Base-by-base conservation (phyloP, 2,888 invertebrate genomes). In the Drosophila infuscata region DNA sequence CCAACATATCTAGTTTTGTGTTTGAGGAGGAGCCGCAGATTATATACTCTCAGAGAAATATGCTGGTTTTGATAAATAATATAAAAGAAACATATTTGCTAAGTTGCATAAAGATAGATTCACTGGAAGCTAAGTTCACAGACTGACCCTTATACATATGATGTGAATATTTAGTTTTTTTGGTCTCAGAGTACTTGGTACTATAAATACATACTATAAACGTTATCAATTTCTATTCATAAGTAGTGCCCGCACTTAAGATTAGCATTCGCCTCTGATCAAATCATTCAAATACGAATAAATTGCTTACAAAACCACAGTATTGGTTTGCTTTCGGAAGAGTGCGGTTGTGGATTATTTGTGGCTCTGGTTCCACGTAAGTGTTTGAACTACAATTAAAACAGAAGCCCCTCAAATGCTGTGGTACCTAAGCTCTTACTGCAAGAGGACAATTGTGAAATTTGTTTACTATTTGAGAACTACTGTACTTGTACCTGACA, bases 341-440 rank as follows among this genome's bases (percentile, higher is more conserved):
- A 38, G 76, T 70, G 17, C 59, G 35, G 51, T 59, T 56, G 36
- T 46, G 60, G 52, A 36, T 59, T 41, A 33, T 33, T 15, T 38
- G 11, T 12, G 48, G 11, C n/a, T 51, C 49, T 15, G 11, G 1
- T 38, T 15, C 51, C 59, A 70, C 36, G 69, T 59, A 58, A 70
- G 61, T 52, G 43, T 5, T n/a, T 2, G 9, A 59, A 36, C 25
- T 46, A 15, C 54, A 68, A 46, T 38, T 35, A 41, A 17, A 36
- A 12, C 38, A n/a, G 81, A 61, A 76, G 70, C 70, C 81, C 17
- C 43, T 46, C 43, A 76, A 74, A 25, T 74, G 70, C 58, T 29
- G 29, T 12, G 29, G 41, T 5, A 38, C 11, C 3, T 15, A 11
- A 20, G 9, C 20, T 12, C 35, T 53, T 41, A 41, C 38, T 38